Evolutionary conservation across 2,113 vertebrate species (phyloP).

Genomic region (Mustelus asterias): DNA sequence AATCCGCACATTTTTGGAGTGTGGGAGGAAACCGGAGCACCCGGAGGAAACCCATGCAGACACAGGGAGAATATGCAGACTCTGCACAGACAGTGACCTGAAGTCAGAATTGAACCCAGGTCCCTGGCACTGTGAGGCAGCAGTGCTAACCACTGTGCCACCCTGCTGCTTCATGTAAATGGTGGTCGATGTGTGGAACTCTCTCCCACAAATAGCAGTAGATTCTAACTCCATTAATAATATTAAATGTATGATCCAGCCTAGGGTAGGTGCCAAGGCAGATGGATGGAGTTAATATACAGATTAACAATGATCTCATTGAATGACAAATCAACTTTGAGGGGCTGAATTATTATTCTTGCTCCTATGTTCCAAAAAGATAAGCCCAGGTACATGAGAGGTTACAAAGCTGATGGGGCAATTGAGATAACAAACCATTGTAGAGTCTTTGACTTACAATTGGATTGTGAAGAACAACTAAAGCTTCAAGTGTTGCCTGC

Average conservation of each 20-base stretch:
- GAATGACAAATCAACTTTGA: background rate
- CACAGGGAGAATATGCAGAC: no score
- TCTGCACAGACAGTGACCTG: no score
- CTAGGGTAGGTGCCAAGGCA: background rate
- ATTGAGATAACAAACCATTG: background rate
- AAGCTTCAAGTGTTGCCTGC: background rate
- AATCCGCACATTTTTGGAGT: no score
- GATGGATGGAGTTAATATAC: no score
- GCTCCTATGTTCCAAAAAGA: background rate
- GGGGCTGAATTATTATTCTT: background rate
- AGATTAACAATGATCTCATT: background rate
- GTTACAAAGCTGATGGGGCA: background rate
- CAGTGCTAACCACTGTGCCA: no score
- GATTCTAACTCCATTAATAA: background rate
- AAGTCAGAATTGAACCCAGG: no score
- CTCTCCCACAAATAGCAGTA: background rate
- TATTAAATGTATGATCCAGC: background rate
- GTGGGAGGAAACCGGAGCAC: no score
- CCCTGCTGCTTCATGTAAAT: background rate
- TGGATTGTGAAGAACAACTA: background rate
- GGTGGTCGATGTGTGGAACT: background rate
- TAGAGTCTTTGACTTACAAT: background rate
- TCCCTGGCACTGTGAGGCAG: no score
- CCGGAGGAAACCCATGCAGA: no score
- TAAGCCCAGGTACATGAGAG: background rate